Evolutionary conservation across 2,797 vertebrate genomes (phyloP).

Genomic region (Acanthopagrus latus): DNA sequence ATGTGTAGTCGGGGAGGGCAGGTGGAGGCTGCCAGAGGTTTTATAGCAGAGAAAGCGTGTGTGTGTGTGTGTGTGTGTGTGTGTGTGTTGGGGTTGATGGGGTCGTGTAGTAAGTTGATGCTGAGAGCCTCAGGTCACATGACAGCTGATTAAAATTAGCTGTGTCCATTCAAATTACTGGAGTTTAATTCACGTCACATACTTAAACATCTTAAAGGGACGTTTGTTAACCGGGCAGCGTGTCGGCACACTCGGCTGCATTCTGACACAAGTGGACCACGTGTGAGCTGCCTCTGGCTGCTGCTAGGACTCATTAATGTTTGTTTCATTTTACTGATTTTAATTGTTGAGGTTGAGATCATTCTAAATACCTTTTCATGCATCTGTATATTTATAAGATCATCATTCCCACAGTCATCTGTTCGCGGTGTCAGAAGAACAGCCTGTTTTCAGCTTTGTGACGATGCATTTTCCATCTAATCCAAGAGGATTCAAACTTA

Average conservation of each 20-base stretch:
- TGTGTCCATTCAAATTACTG: neutral
- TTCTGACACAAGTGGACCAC: neutral
- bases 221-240: too few relatives aligned
- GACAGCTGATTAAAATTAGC: conserved; percentile 15
- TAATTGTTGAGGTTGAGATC: too few relatives aligned
- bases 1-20: conserved; percentile 21
- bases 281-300: neutral
- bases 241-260: neutral
- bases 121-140: neutral
- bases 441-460: too few relatives aligned
- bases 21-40: conserved; percentile 44
- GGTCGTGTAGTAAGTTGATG: conserved; percentile 27
- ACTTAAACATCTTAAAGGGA: neutral
- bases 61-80: conserved; percentile 58
- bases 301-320: too few relatives aligned
- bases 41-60: neutral
- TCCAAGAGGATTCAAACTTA: too few relatives aligned
- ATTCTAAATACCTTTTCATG: too few relatives aligned
- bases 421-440: too few relatives aligned
- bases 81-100: conserved; percentile 41
- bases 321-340: too few relatives aligned
- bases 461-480: too few relatives aligned
- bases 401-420: too few relatives aligned
- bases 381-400: too few relatives aligned
- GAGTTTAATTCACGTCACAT: neutral